Base-by-base conservation (phyloP, 2,888 invertebrate species). In the Drosophila peninsularis region DNA sequence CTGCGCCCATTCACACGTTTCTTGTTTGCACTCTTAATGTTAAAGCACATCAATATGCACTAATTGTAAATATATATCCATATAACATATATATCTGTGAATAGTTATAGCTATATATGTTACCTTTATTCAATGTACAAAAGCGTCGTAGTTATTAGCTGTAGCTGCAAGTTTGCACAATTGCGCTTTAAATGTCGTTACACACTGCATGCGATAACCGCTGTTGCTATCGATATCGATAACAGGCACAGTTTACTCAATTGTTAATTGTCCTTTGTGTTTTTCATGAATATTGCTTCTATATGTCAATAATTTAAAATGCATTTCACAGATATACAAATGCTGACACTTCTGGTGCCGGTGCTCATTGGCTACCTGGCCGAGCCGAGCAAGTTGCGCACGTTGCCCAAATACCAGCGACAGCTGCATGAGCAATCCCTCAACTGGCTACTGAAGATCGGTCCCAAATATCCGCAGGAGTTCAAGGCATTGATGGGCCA, bases 391-490 rank as follows among this genome's bases (percentile, higher is more conserved):
- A 94, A 95, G 80, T 90, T 95, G 41, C 93, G 94, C 78, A 93
- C 93, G 44, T 93, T 94, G 36, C 94, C 94, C 64, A 94, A 95
- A 78, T 95, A 95, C 90, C 94, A 94, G 42, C 93, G 95, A 41
- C 94, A 94, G 54, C 93, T 98, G 44, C 98, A 99, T 92, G 98
- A 98, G 77, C 96, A 96, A 85, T 96, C 97, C 72, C 94, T 99
- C 79, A 96, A 97, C 79, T 96, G 97, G 95, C 94, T 99, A 19
- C 97, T 97, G 92, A 96, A 96, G 90, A 96, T 98, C 81, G 99
- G 98, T 0, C 98, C 98, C 0, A 96, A 96, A 90, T 97, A 98
- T 93, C 98, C 98, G 21, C 96, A 97, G 94, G 98, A 98, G 92
- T 98, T 99, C 92, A 97, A 98, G 90, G 94, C 95, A 14, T 94